phyloP scores from a whole-genome alignment of 2,888 invertebrate genomes.

The Agelastica alni region DNA sequence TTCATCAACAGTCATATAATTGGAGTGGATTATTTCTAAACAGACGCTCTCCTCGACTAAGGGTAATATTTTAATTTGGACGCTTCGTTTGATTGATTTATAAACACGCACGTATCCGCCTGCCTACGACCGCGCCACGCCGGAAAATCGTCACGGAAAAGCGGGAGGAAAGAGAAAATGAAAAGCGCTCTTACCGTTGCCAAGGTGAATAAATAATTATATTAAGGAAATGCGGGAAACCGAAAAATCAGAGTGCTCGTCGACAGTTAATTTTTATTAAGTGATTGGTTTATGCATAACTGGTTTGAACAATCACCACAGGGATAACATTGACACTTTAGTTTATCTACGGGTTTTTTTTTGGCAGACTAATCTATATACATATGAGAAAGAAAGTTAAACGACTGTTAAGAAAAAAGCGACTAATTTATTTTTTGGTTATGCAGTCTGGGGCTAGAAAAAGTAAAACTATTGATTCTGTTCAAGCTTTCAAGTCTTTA shows the following conservation, averaged over 20 bases:
- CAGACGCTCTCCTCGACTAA: slow-evolving; percentile 34
- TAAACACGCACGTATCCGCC: slow-evolving; percentile 35
- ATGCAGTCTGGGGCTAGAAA: too few relatives aligned
- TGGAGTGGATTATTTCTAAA: slow-evolving; percentile 41
- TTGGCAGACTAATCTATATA: too few relatives aligned
- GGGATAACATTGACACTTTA: too few relatives aligned
- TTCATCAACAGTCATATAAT: slow-evolving; percentile 40
- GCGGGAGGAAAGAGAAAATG: slow-evolving; percentile 15
- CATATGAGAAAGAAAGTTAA: too few relatives aligned
- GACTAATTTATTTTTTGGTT: too few relatives aligned
- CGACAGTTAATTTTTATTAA: slow-evolving; percentile 1
- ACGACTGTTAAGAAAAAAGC: too few relatives aligned
- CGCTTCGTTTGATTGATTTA: slow-evolving; percentile 40
- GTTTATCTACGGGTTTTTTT: too few relatives aligned
- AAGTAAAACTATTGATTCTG: too few relatives aligned
- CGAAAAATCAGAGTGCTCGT: neutral
- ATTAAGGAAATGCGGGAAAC: slow-evolving; percentile 7
- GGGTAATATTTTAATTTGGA: slow-evolving; percentile 39
- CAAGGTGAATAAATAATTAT: slow-evolving; percentile 19
- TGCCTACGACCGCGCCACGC: slow-evolving; percentile 12
- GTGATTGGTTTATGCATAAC: too few relatives aligned
- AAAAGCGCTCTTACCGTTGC: slow-evolving; percentile 16
- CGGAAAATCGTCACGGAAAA: slow-evolving; percentile 16
- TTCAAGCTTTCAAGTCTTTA: too few relatives aligned
- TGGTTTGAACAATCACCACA: too few relatives aligned